These are phyloP conservation scores for Nycticebus coucang DNA, from an alignment of 2,113 vertebrate species.

Conservation along the genomic window DNA sequence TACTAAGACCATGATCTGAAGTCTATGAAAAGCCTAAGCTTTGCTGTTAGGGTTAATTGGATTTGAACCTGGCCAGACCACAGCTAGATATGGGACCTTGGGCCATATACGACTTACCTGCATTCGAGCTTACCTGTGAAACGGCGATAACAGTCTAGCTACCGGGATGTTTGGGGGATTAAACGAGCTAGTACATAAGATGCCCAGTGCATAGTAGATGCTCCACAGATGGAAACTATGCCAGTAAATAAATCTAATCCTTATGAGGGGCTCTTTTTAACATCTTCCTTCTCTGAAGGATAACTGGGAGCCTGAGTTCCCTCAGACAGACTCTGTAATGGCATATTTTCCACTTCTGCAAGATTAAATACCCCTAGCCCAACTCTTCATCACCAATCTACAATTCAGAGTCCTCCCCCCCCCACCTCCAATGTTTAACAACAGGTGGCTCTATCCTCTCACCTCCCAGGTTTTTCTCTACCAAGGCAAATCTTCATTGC, in stretches of 20 bases:
- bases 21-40: neutral
- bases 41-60: neutral
- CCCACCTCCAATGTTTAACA: neutral
- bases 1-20: neutral
- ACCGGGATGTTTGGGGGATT: neutral
- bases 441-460: neutral
- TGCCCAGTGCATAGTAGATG: neutral
- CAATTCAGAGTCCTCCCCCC: neutral
- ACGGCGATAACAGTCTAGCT: neutral
- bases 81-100: neutral
- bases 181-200: neutral
- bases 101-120: neutral
- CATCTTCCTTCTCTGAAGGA: neutral
- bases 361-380: neutral
- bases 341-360: neutral
- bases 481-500: conserved; percentile 12
- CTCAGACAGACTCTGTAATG: neutral
- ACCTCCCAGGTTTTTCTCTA: neutral
- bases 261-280: neutral
- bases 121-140: neutral
- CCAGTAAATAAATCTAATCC: neutral
- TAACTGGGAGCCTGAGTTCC: neutral
- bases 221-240: neutral
- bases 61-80: neutral
- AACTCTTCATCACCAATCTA: neutral